These are phyloP conservation scores for Blastobasis adustella DNA, from an alignment of 2,888 invertebrate species.

Conservation along the genomic window DNA sequence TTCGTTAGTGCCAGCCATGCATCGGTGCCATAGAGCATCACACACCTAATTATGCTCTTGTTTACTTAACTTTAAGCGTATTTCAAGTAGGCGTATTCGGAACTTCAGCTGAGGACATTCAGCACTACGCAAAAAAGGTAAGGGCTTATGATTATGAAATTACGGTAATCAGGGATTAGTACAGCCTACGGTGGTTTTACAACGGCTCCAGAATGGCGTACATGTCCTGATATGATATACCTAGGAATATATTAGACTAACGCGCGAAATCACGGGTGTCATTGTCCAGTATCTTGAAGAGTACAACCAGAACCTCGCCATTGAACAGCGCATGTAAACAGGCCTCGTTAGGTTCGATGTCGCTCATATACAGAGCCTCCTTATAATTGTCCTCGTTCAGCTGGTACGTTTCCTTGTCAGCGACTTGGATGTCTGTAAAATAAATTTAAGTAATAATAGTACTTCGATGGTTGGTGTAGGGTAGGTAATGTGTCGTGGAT, in stretches of 20 bases:
- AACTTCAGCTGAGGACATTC: no score
- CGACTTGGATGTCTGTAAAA: slow-evolving; percentile 42
- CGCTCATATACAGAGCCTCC: slow-evolving; percentile 63
- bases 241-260: slow-evolving; percentile 24
- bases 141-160: no score
- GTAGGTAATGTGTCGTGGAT: no score
- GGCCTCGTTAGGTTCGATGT: slow-evolving; percentile 60
- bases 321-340: slow-evolving; percentile 44
- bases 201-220: no score
- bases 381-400: slow-evolving; percentile 34
- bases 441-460: background rate
- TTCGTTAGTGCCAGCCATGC: no score
- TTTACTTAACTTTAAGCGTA: no score
- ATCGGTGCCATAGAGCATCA: no score
- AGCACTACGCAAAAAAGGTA: no score
- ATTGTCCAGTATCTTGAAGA: slow-evolving; percentile 56
- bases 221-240: background rate
- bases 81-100: no score
- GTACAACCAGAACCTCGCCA: slow-evolving; percentile 47
- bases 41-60: no score
- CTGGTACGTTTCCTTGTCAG: slow-evolving; percentile 46
- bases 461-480: background rate
- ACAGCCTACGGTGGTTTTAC: no score
- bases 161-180: no score
- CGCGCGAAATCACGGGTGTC: slow-evolving; percentile 52